These are phyloP conservation scores for Zaprionus ornatus DNA, from an alignment of 1,140 invertebrate genomes.

Conservation along the genomic window DNA sequence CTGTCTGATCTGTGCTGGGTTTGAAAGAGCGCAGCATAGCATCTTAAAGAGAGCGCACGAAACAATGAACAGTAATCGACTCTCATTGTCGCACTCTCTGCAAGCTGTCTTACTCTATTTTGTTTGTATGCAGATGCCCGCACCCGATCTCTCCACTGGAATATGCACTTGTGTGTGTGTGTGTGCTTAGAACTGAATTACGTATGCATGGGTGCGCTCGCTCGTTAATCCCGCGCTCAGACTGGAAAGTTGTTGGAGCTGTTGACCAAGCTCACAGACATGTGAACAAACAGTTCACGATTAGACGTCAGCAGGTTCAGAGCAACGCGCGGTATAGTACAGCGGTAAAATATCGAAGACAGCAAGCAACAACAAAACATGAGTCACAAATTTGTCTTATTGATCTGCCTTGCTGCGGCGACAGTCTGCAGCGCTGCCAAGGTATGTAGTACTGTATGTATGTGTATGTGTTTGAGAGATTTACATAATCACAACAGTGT, in stretches of 20 bases:
- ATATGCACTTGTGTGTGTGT: conserved; percentile 9
- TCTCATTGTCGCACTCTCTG: neutral
- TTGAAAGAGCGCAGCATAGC: too few species aligned
- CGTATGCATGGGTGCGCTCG: conserved; percentile 19
- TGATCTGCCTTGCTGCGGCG: conserved; percentile 59
- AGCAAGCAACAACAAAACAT: conserved; percentile 54
- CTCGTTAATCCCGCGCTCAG: conserved; percentile 33
- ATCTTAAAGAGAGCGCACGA: neutral
- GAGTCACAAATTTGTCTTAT: conserved; percentile 75
- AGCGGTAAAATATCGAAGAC: conserved; percentile 12
- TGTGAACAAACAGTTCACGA: conserved; percentile 58
- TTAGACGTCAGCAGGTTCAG: conserved; percentile 53
- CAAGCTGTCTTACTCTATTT: neutral
- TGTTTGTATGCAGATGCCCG: neutral
- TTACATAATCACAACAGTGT: conserved; percentile 28
- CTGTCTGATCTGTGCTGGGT: neutral
- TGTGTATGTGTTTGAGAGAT: neutral
- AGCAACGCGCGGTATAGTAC: conserved; percentile 33
- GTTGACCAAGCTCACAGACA: conserved; percentile 34
- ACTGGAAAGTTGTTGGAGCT: conserved; percentile 42
- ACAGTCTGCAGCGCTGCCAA: conserved; percentile 70
- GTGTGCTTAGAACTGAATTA: neutral
- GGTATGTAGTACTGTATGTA: conserved; percentile 49
- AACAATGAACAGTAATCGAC: neutral
- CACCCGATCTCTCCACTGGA: conserved; percentile 22